Conservation (phyloP, 1,140 invertebrate genomes). For the Rhopalosiphum padi region DNA sequence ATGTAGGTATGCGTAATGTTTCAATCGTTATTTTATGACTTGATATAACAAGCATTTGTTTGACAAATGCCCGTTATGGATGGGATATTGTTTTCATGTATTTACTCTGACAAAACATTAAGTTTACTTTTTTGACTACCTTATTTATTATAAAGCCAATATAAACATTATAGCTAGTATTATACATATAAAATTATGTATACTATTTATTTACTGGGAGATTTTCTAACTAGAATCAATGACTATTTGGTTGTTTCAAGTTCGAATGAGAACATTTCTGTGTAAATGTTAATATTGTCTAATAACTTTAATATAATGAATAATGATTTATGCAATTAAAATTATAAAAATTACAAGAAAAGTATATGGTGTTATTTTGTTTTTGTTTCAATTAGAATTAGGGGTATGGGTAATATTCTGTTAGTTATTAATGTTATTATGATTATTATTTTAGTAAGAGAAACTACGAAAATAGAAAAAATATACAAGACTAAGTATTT, state of each 20-base stretch:
- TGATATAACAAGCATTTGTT: neutral
- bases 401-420: neutral
- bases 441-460: neutral
- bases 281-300: too few relatives aligned
- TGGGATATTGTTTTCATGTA: neutral
- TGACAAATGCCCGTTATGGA: neutral
- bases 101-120: neutral
- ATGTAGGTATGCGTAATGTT: neutral
- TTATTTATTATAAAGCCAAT: neutral
- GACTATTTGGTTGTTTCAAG: neutral
- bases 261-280: too few relatives aligned
- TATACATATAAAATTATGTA: neutral
- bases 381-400: neutral
- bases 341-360: neutral
- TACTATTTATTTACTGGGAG: neutral
- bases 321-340: neutral
- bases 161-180: too few relatives aligned
- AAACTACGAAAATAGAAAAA: neutral
- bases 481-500: neutral
- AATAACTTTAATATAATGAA: too few relatives aligned
- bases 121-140: neutral
- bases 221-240: neutral
- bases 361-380: neutral
- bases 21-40: slow-evolving; percentile 26
- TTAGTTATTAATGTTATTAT: neutral